phyloP scores from a whole-genome alignment of 2,113 vertebrate genomes.

The Anarhynchus alexandrinus region DNA sequence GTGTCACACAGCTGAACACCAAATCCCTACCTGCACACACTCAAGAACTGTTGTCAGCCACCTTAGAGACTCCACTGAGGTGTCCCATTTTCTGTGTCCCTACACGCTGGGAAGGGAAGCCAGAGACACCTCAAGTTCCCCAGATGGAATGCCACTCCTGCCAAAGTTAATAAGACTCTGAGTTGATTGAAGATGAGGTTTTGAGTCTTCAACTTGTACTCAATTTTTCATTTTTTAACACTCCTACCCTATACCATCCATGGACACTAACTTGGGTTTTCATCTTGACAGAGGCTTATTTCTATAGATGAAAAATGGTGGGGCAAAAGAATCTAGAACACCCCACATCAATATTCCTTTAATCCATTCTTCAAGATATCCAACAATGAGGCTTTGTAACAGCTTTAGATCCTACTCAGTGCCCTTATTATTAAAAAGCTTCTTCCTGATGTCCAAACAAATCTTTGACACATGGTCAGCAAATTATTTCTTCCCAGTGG shows the following conservation, averaged over 20 bases:
- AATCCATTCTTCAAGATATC: neutral
- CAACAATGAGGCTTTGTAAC: neutral
- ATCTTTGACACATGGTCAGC: neutral
- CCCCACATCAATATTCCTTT: neutral
- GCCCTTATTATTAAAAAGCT: neutral
- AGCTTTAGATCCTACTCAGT: neutral
- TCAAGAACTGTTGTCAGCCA: neutral
- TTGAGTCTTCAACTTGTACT: neutral
- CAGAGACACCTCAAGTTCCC: neutral
- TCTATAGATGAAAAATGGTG: neutral
- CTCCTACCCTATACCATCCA: neutral
- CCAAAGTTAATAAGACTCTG: neutral
- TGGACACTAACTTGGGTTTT: neutral
- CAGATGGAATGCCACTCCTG: neutral
- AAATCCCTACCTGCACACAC: rapidly evolving
- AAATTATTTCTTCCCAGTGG: neutral
- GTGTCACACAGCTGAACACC: neutral
- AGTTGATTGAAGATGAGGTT: neutral
- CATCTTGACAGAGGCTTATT: neutral
- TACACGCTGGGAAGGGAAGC: neutral
- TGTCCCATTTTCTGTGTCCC: neutral
- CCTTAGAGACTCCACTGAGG: neutral
- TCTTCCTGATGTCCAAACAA: neutral
- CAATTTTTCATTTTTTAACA: neutral
- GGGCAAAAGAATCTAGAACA: neutral